Evolutionary conservation across 2,888 invertebrate species (phyloP), one percentile per base, ranked within the genome.

Genomic region (Fragum whitleyi): DNA sequence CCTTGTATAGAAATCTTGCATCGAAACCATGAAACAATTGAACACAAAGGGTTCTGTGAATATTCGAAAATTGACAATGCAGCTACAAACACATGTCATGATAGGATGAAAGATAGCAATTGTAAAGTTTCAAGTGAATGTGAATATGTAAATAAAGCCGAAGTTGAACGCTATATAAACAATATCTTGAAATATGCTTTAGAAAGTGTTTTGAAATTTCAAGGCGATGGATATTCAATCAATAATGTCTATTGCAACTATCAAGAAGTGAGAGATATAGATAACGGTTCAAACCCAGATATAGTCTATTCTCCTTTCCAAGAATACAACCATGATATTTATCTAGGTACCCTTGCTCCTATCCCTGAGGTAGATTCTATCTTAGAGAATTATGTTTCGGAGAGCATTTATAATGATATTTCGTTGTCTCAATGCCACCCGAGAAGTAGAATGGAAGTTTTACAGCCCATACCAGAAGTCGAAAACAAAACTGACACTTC

Each of bases 361-460:
- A 65, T 65, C 16, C 65, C 65, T 19, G 65, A 65, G 36, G 65
- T 65, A 16, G 65, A 65, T 42, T 36, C 65, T 26, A 65, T 65
- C 5, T 42, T 65, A 26, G 65, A 65, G 36, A 21, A 21, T 42
- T 65, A 65, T 42, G 19, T 36, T 2, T 16, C 36, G 0, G 47
- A 23, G 5, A 32, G 32, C 21, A 19, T 61, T 5, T 32, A 11
- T 19, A 32, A 2, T n/a, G 16, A 61, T n/a, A n/a, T 23, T 23
- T 14, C 57, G 23, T 19, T 1, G 32, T 5, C 14, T 19, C 7
- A 14, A 26, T n/a, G 2, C 1, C 29, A 26, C 1, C 14, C 2
- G 2, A 19, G 19, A 19, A 3, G 11, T 61, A 9, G 9, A n/a
- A 61, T n/a, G n/a, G 32, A 32, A 32, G 2, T 3, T 6, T 7